phyloP scores from a whole-genome alignment of 2,888 invertebrate species.

The Noctua janthina region DNA sequence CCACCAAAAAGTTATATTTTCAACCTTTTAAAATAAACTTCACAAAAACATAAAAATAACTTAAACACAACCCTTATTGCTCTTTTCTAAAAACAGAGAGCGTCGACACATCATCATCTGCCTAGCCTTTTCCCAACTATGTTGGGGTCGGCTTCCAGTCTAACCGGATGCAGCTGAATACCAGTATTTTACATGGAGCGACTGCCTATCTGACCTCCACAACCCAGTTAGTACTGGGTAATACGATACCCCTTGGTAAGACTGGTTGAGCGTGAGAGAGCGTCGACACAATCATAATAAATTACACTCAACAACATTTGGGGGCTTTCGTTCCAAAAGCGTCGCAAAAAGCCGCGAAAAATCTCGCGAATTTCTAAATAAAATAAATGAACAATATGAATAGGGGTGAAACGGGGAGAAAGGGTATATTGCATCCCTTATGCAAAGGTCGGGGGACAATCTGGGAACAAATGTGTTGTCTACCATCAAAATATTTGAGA shows the following conservation, averaged over 20 bases:
- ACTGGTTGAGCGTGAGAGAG: too few species aligned
- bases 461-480: slow-evolving; percentile 42
- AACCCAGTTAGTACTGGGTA: too few species aligned
- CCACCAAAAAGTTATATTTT: neutral
- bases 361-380: slow-evolving; percentile 56
- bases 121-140: too few species aligned
- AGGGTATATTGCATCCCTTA: slow-evolving; percentile 61
- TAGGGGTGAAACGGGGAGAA: slow-evolving; percentile 7
- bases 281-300: slow-evolving; percentile 54
- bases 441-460: slow-evolving; percentile 50
- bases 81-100: slow-evolving; percentile 34
- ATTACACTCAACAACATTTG: slow-evolving; percentile 44
- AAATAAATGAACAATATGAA: slow-evolving; percentile 61
- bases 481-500: slow-evolving; percentile 52
- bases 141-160: too few species aligned
- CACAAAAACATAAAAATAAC: slow-evolving; percentile 28
- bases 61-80: slow-evolving; percentile 25
- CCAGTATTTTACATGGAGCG: too few species aligned
- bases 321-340: slow-evolving; percentile 35
- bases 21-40: slow-evolving; percentile 18
- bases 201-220: too few species aligned
- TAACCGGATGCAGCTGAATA: too few species aligned
- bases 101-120: slow-evolving; percentile 39
- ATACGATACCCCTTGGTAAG: too few species aligned
- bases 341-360: slow-evolving; percentile 41